These are phyloP conservation scores for Verasper variegatus DNA, from an alignment of 2,113 vertebrate genomes.

Conservation along the genomic window DNA sequence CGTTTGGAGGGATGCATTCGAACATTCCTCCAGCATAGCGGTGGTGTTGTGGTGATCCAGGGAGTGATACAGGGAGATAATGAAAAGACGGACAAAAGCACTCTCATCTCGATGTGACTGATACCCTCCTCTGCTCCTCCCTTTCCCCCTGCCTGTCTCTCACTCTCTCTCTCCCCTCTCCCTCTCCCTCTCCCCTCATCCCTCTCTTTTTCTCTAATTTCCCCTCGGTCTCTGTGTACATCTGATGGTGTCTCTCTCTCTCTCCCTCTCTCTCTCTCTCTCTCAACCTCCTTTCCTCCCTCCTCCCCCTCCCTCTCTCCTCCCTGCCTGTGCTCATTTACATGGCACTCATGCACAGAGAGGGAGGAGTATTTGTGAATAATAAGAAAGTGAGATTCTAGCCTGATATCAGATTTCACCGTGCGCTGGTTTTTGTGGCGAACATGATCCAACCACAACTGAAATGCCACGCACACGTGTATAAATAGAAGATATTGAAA, in stretches of 20 bases:
- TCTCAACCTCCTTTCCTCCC: conserved; percentile 47
- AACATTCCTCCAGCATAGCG: conserved; percentile 83
- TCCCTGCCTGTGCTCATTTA: conserved; percentile 82
- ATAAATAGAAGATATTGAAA: conserved; percentile 76
- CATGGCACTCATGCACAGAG: conserved; percentile 83
- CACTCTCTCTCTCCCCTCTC: conserved; percentile 37
- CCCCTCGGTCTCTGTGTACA: conserved; percentile 64
- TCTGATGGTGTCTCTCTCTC: conserved; percentile 72
- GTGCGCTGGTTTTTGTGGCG: conserved; percentile 60
- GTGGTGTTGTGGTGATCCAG: conserved; percentile 83
- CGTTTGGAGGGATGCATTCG: conserved; percentile 61
- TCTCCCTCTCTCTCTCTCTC: conserved; percentile 57
- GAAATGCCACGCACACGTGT: conserved; percentile 57
- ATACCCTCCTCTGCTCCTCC: conserved; percentile 76
- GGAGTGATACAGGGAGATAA: conserved; percentile 86
- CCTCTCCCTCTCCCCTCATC: conserved; percentile 46
- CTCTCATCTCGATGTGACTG: conserved; percentile 84
- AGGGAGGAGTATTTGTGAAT: conserved; percentile 82
- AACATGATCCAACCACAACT: conserved; percentile 58
- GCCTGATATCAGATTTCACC: conserved; percentile 67
- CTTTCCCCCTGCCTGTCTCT: conserved; percentile 52
- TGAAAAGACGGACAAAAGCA: conserved; percentile 88
- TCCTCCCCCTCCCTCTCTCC: conserved; percentile 31
- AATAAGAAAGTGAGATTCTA: conserved; percentile 79
- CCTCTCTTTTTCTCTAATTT: conserved; percentile 61